These are phyloP conservation scores for Bufo bufo DNA, from an alignment of 2,113 vertebrate genomes.

Conservation along the genomic window DNA sequence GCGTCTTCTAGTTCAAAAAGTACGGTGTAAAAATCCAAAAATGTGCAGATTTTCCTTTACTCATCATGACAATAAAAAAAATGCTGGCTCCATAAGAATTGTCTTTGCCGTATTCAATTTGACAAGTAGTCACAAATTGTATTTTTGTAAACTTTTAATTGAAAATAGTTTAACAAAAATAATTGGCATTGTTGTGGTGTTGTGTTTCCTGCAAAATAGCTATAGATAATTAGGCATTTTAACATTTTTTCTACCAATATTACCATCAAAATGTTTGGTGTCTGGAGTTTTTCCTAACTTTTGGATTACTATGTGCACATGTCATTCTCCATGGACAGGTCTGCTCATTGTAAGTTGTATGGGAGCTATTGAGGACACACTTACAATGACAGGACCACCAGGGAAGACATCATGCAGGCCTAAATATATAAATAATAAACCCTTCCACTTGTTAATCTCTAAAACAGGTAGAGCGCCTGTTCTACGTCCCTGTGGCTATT, in stretches of 20 bases:
- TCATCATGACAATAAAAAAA: no score
- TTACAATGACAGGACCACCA: constrained; percentile 54
- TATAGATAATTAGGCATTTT: background rate
- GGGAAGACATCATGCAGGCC: constrained; percentile 1
- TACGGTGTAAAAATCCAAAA: no score
- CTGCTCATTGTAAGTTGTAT: constrained; percentile 52
- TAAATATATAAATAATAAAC: constrained; percentile 5
- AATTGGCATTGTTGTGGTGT: background rate
- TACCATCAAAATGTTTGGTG: background rate
- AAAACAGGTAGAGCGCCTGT: constrained; percentile 14
- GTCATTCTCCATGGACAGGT: background rate
- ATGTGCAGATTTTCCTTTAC: no score
- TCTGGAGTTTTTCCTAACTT: constrained; percentile 3
- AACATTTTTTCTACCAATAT: background rate
- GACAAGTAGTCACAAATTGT: no score
- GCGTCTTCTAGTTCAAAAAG: no score
- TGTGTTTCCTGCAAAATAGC: background rate
- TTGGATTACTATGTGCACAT: background rate
- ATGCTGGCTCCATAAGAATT: no score
- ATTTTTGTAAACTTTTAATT: no score
- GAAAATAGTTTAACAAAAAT: no score
- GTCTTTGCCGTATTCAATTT: no score
- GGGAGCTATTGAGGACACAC: constrained; percentile 24
- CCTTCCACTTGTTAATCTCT: constrained; percentile 18
- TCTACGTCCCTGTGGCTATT: background rate